Conservation (phyloP, 2,888 invertebrate genomes). For the Dermolepida albohirtum region DNA sequence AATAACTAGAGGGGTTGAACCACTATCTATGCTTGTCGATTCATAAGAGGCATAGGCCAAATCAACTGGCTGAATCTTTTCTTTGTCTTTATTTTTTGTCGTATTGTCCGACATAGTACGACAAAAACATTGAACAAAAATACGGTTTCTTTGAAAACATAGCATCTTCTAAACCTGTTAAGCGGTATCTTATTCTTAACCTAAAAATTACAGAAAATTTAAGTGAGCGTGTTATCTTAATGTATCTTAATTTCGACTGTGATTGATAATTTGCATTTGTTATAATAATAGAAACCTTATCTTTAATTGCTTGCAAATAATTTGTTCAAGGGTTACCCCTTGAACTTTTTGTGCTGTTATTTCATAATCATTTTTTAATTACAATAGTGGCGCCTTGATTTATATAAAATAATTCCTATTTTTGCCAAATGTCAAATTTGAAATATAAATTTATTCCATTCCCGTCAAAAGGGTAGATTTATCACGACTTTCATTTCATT, state of each 20-base stretch:
- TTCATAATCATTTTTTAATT: no score
- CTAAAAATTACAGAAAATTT: no score
- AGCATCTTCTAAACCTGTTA: background rate
- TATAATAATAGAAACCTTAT: no score
- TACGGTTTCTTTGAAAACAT: background rate
- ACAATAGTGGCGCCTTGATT: no score
- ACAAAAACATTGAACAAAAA: background rate
- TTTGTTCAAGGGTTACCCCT: no score
- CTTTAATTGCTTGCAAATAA: no score
- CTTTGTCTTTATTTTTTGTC: constrained; percentile 18
- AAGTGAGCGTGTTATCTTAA: no score
- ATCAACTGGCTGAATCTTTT: constrained; percentile 67
- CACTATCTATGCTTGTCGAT: constrained; percentile 61
- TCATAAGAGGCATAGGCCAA: constrained; percentile 78
- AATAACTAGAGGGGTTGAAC: constrained; percentile 72
- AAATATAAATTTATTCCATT: background rate
- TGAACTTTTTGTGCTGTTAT: no score
- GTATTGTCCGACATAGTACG: background rate
- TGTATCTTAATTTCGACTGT: no score
- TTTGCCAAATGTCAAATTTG: background rate
- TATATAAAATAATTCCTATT: no score
- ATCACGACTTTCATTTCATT: background rate
- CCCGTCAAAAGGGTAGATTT: background rate
- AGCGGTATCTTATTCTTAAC: no score
- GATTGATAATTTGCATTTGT: no score